phyloP scores from a whole-genome alignment of 92 coral and sea anemone species.

The Palythoa grandiflora region DNA sequence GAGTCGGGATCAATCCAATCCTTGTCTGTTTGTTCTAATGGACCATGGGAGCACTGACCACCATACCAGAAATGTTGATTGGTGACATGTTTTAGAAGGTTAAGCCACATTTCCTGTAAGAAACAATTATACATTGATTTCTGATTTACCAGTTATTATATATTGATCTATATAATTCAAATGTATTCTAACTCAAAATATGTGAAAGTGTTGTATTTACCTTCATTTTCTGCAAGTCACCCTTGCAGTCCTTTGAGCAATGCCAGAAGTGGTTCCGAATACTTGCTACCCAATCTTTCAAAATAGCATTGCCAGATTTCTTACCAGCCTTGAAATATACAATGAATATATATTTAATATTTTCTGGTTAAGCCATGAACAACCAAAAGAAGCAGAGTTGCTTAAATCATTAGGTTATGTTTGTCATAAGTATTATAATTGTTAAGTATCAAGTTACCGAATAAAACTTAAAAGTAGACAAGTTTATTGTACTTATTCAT shows the following conservation, averaged over 20 bases:
- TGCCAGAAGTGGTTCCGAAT: constrained; percentile 53
- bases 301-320: constrained; percentile 10
- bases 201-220: background rate
- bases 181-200: background rate
- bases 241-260: constrained; percentile 36
- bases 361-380: too few species aligned
- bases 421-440: too few species aligned
- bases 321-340: constrained; percentile 40
- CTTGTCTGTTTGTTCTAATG: constrained; percentile 46
- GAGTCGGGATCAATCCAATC: constrained; percentile 41
- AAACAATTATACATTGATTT: background rate
- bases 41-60: constrained; percentile 50
- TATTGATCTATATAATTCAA: background rate
- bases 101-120: constrained; percentile 39
- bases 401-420: too few species aligned
- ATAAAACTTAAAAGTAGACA: too few species aligned
- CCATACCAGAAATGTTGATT: constrained; percentile 46
- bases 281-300: constrained; percentile 40
- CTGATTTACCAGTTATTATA: background rate
- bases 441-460: too few species aligned
- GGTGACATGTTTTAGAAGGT: constrained; percentile 46
- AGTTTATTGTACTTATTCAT: too few species aligned
- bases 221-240: constrained; percentile 35
- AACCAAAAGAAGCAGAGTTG: too few species aligned
- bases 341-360: too few species aligned